Evolutionary conservation across 2,888 invertebrate species (phyloP).

Genomic region (Apocheima hispidaria): DNA sequence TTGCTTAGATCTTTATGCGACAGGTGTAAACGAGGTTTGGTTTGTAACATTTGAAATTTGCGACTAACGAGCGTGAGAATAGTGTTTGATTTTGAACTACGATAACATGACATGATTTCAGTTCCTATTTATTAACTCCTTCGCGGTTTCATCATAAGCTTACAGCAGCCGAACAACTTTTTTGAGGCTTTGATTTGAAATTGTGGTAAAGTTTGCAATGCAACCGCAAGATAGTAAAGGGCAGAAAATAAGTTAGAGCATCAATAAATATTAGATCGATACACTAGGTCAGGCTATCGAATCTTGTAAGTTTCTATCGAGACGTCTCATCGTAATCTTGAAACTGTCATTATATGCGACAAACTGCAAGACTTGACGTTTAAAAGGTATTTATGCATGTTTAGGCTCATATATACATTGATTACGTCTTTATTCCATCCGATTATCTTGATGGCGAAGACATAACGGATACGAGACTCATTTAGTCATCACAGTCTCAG

Average conservation of each 20-base stretch:
- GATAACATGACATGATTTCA: conserved; percentile 55
- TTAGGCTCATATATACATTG: conserved; percentile 31
- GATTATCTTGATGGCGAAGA: conserved; percentile 28
- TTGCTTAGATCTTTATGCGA: conserved; percentile 75
- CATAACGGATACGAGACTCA: conserved; percentile 14
- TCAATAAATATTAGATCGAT: conserved; percentile 58
- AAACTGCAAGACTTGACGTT: conserved; percentile 58
- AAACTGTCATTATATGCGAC: conserved; percentile 59
- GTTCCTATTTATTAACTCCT: conserved; percentile 67
- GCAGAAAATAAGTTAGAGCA: conserved; percentile 63
- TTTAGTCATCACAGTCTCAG: conserved; percentile 19
- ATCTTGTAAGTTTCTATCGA: conserved; percentile 62
- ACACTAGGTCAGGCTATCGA: conserved; percentile 58
- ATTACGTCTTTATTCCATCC: conserved; percentile 32
- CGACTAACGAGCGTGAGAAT: conserved; percentile 50
- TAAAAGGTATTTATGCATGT: conserved; percentile 40
- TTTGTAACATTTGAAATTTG: conserved; percentile 52
- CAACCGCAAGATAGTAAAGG: conserved; percentile 51
- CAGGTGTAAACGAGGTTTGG: conserved; percentile 69
- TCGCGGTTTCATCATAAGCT: conserved; percentile 66
- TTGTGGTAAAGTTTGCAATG: conserved; percentile 42
- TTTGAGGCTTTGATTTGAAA: conserved; percentile 33
- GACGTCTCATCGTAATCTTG: conserved; percentile 53
- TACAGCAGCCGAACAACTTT: conserved; percentile 40
- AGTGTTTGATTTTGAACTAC: conserved; percentile 57